phyloP scores from a whole-genome alignment of 2,888 invertebrate genomes.

The Siphonodentalium dalli region DNA sequence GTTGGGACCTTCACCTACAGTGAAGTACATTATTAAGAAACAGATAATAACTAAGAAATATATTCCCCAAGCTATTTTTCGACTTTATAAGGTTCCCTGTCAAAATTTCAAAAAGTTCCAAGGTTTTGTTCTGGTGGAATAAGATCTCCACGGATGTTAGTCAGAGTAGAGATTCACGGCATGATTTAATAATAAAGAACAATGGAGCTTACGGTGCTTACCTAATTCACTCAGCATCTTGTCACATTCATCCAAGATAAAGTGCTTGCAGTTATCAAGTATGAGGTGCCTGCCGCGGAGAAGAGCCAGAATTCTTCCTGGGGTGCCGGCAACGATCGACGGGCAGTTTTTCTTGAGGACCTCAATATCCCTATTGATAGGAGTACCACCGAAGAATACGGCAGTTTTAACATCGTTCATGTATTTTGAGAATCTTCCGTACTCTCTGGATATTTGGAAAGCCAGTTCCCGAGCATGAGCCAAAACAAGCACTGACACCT shows the following conservation, averaged over 20 bases:
- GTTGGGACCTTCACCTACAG: too few species aligned
- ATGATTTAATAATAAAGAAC: too few species aligned
- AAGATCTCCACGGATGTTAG: too few species aligned
- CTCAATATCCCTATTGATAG: conserved; percentile 96
- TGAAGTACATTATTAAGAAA: too few species aligned
- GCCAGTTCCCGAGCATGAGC: conserved; percentile 99
- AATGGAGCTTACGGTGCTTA: conserved; percentile 66
- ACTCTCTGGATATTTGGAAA: conserved; percentile 99
- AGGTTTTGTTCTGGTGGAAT: too few species aligned
- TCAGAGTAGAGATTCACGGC: too few species aligned
- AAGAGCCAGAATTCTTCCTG: conserved; percentile 94
- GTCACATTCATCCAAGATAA: conserved; percentile 99
- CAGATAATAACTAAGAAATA: too few species aligned
- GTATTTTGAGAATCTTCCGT: conserved; percentile 98
- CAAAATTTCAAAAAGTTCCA: too few species aligned
- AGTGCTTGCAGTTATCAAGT: conserved; percentile 95
- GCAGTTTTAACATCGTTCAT: conserved; percentile 93
- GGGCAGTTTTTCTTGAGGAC: conserved; percentile 94
- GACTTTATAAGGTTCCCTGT: too few species aligned
- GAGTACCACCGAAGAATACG: conserved; percentile 98
- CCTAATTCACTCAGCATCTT: conserved; percentile 97
- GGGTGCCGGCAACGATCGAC: conserved; percentile 99
- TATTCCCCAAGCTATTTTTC: too few species aligned
- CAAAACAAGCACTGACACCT: conserved; percentile 96
- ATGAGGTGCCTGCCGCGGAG: conserved; percentile 91